Base-by-base conservation (phyloP, 2,797 vertebrate species). In the Mus spretus region DNA sequence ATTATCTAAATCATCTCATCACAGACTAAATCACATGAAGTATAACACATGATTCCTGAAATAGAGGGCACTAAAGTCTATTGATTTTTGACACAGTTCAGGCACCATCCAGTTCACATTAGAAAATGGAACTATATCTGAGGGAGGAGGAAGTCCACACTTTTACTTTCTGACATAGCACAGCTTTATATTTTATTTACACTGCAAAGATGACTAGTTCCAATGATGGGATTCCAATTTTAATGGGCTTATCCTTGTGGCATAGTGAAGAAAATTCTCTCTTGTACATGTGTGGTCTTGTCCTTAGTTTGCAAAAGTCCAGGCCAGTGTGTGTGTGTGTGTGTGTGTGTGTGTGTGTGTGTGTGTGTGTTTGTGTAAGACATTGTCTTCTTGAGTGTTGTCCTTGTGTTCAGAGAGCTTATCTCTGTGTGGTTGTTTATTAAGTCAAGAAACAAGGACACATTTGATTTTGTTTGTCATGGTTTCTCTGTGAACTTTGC, bases 1-100 rank as follows among this genome's bases (percentile, higher is more conserved):
- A 93, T 95, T 96, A 79, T 40, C 40, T 78, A 85, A 85, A 78
- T 91, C n/a, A 89, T 77, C 59, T 91, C 57, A 34, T 81, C 65
- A 57, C 84, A 59, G 28, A 57, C 83, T 80, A 94, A 95, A 79
- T 59, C 61, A 91, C 17, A 53, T 74, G 12, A 40, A 75, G 37
- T n/a, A 6, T 40, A 6, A 26, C 37, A 87, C 8, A 26, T 91
- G 55, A 31, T 40, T 82, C 55, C n/a, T 13, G 0, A 82, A 86
- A 91, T 63, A 57, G n/a, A 77, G 14, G 15, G 3, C 81, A 22
- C 17, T 77, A 70, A 63, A 37, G 87, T 78, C 67, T 11, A 6
- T 15, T 83, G 53, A 12, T 53, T 53, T 44, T 89, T 57, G 85
- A 17, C 15, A 72, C 28, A 44, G 59, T 57, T 65, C 13, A 53